A percentile compares a stretch with the other conserved stretches of the same genome.
Conservation (phyloP, 1,140 invertebrate genomes). For the Sarcophaga peregrina region DNA sequence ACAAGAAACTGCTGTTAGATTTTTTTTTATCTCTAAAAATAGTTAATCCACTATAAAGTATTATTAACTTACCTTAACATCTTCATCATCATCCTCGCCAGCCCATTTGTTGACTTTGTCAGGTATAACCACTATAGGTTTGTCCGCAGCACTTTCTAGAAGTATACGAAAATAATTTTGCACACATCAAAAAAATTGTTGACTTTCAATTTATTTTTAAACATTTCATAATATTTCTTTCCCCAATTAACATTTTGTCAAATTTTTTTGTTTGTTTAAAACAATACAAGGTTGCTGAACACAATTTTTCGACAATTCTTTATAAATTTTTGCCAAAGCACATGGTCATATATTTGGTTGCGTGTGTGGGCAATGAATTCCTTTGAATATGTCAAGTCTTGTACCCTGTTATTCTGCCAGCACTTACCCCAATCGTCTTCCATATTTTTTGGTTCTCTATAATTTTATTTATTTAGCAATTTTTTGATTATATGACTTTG, state of each 20-base stretch:
- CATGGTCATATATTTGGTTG: constrained; percentile 31
- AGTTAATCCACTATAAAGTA: constrained; percentile 3
- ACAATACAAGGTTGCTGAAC: not conserved
- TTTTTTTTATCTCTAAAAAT: not conserved
- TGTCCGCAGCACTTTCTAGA: constrained; percentile 60
- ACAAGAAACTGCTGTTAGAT: not conserved
- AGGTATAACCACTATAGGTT: constrained; percentile 55
- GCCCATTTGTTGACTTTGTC: constrained; percentile 80
- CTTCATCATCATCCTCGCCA: constrained; percentile 87
- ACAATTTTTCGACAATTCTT: not conserved
- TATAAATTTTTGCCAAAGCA: constrained; percentile 9
- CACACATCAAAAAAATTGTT: not conserved
- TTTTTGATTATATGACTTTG: not conserved
- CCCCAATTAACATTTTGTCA: constrained; percentile 15
- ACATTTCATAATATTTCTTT: constrained; percentile 42
- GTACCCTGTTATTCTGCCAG: not conserved
- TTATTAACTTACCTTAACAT: constrained; percentile 77
- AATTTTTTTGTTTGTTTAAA: constrained; percentile 1
- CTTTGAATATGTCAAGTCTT: constrained; percentile 8
- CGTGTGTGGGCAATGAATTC: constrained; percentile 34
- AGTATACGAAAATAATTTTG: constrained; percentile 37
- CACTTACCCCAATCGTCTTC: constrained; percentile 65
- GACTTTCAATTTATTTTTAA: constrained; percentile 40
- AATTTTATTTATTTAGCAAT: not conserved
- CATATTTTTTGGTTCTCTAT: constrained; percentile 47